These are phyloP conservation scores for Drosophila saltans DNA, from an alignment of 1,140 invertebrate genomes.

Conservation along the genomic window DNA sequence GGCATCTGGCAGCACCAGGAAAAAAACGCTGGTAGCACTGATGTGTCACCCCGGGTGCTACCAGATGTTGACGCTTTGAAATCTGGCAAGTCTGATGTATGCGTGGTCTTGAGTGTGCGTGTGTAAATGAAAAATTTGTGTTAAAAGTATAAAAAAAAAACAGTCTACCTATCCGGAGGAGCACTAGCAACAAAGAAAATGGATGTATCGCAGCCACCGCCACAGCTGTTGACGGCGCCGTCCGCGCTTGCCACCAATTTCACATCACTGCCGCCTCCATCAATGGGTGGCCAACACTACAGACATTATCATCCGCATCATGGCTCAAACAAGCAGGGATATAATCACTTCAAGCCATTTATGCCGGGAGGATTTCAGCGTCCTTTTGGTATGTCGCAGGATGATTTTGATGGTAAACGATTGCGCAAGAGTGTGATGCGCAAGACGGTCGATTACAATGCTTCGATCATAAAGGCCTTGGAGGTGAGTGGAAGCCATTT, in stretches of 20 bases:
- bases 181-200: constrained; percentile 28
- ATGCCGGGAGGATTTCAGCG: constrained; percentile 73
- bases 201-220: constrained; percentile 78
- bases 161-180: neutral
- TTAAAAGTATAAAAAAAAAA: constrained; percentile 34
- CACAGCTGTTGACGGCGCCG: constrained; percentile 72
- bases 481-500: constrained; percentile 85
- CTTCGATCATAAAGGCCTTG: constrained; percentile 95
- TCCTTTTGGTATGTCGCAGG: constrained; percentile 86
- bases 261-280: constrained; percentile 70
- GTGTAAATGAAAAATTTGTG: constrained; percentile 41
- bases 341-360: constrained; percentile 79
- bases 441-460: constrained; percentile 99
- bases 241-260: constrained; percentile 77
- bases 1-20: neutral
- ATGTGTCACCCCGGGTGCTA: neutral
- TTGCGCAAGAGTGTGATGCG: constrained; percentile 97
- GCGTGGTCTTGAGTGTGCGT: constrained; percentile 33
- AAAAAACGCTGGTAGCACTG: neutral
- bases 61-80: neutral
- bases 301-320: constrained; percentile 75
- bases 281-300: constrained; percentile 67
- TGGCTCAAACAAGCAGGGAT: constrained; percentile 70
- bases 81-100: constrained; percentile 1
- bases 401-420: constrained; percentile 97